phyloP scores from a whole-genome alignment of 2,113 vertebrate species.

The Oncorhynchus gorbuscha region DNA sequence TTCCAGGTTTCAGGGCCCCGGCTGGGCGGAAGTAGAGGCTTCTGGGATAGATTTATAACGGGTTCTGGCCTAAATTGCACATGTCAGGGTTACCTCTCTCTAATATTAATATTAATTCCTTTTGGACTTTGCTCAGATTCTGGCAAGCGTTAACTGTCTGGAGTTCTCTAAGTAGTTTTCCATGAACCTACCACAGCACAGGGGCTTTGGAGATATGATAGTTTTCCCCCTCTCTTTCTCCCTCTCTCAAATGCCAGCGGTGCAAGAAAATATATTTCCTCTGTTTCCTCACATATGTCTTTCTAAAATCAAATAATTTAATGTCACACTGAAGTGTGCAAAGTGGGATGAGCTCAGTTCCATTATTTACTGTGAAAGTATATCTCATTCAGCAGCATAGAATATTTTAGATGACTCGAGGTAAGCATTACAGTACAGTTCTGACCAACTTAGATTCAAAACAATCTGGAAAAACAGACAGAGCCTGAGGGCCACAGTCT shows the following conservation, averaged over 20 bases:
- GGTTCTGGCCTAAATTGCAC: constrained; percentile 67
- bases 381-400: background rate
- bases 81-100: constrained; percentile 68
- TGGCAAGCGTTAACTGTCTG: constrained; percentile 68
- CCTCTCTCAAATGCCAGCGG: constrained; percentile 51
- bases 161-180: constrained; percentile 71
- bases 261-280: constrained; percentile 59
- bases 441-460: no score
- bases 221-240: constrained; percentile 41
- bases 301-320: constrained; percentile 45
- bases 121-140: constrained; percentile 60
- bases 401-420: background rate
- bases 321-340: constrained; percentile 7
- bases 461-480: no score
- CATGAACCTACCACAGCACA: constrained; percentile 65
- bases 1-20: constrained; percentile 37
- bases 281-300: constrained; percentile 42
- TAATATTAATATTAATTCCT: constrained; percentile 75
- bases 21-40: constrained; percentile 62
- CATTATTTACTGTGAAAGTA: background rate
- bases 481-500: no score
- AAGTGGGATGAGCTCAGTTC: background rate
- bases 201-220: constrained; percentile 69
- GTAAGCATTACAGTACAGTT: no score
- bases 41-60: constrained; percentile 72